phyloP scores from a whole-genome alignment of 2,888 invertebrate species.

The Augochlorella aurata region DNA sequence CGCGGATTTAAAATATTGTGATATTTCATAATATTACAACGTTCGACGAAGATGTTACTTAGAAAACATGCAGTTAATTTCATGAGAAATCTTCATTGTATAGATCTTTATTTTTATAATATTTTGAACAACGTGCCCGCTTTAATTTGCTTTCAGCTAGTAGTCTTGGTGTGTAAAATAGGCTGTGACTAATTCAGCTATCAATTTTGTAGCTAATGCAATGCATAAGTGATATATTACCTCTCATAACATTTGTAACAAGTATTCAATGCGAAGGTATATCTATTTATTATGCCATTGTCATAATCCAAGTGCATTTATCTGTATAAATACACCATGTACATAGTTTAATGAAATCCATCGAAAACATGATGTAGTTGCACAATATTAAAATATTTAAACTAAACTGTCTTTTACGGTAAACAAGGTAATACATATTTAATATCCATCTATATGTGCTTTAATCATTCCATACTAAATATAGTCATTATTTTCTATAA shows the following conservation, averaged over 20 bases:
- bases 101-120: constrained; percentile 11
- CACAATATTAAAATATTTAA: background rate
- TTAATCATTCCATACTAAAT: constrained; percentile 5
- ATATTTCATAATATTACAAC: background rate
- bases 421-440: constrained; percentile 36
- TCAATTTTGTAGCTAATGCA: constrained; percentile 12
- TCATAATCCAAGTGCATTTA: too few species aligned
- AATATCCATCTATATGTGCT: background rate
- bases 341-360: background rate
- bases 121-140: constrained; percentile 11
- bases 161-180: constrained; percentile 19
- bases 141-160: constrained; percentile 29
- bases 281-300: too few species aligned
- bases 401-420: constrained; percentile 6
- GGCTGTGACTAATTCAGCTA: constrained; percentile 36
- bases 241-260: background rate
- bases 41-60: background rate
- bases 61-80: background rate
- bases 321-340: background rate
- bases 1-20: background rate
- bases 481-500: constrained; percentile 18
- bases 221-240: background rate
- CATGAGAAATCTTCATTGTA: constrained; percentile 8
- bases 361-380: background rate
- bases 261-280: too few species aligned